Evolutionary conservation across 2,888 invertebrate species (phyloP).

Genomic region (Electrophaes corylata): DNA sequence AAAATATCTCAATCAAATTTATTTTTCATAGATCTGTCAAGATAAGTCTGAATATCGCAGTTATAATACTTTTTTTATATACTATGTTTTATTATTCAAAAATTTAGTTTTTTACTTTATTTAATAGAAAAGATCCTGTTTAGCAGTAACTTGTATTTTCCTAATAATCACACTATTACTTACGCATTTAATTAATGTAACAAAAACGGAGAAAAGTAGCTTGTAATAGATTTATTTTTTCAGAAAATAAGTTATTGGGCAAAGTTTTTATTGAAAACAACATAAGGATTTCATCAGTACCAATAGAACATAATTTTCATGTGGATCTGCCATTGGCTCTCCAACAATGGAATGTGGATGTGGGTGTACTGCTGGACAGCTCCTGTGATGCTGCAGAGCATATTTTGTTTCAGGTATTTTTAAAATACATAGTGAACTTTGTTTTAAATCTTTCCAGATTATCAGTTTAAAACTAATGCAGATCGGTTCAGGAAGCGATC

Average conservation of each 20-base stretch:
- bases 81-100: no score
- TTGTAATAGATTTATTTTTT: constrained; percentile 13
- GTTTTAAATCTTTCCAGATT: neutral
- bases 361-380: constrained; percentile 59
- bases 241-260: constrained; percentile 28
- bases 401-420: constrained; percentile 50
- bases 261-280: constrained; percentile 33
- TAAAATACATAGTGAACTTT: no score
- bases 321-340: constrained; percentile 39
- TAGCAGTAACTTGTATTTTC: no score
- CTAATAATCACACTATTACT: no score
- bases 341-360: constrained; percentile 45
- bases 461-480: no score
- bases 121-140: no score
- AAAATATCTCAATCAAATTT: constrained; percentile 8
- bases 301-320: constrained; percentile 33
- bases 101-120: no score
- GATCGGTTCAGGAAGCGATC: no score
- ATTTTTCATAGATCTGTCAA: neutral
- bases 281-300: constrained; percentile 47
- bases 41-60: no score
- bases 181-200: no score
- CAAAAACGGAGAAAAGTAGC: no score
- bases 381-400: constrained; percentile 44
- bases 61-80: no score